Base-by-base conservation (phyloP, 1,140 invertebrate species). In the Drosophila sucinea region DNA sequence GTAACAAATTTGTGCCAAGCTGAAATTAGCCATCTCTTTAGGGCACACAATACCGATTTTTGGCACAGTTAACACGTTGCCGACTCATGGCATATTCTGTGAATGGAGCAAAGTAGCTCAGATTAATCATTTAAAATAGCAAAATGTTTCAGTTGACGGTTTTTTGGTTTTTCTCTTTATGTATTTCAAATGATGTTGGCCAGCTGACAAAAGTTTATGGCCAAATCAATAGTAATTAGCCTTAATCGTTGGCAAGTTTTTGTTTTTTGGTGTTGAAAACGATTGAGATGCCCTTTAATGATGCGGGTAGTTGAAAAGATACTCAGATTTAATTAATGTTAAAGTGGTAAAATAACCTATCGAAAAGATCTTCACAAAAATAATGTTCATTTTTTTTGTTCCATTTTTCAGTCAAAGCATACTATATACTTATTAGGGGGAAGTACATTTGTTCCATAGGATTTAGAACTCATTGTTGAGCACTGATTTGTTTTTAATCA, bases 211-310 rank as follows among this genome's bases (percentile, higher is more conserved):
- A 81, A 73, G 65, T 70, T 81, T 64, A 67, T 77, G 70, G 58
- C 41, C 75, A 86, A 85, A 89, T 87, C 83, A 87, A 87, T 87
- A 87, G 83, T 87, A 87, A 87, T 87, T 87, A 87, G 83, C 83
- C 83, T 70, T 89, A 87, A 83, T 87, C 83, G 84, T 77, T 77
- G 70, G 69, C 63, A 64, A 77, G 54, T 77, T 77, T 70, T 69
- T 44, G 65, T 65, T 55, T 58, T 66, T 64, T 41, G 35, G 63
- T 71, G 64, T 76, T 77, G 65, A 81, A 67, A 70, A 60, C 62
- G 32, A 67, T 67, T 57, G 56, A 65, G 63, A 73, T 67, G 67
- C 35, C 35, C 8, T 10, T 29, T 25, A 30, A 60, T 73, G 62
- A 79, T 79, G 76, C 65, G 76, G 76, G 76, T 69, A 35, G 63